phyloP scores from a whole-genome alignment of 92 coral and sea anemone species.

The Chrysogorgia sp. region DNA sequence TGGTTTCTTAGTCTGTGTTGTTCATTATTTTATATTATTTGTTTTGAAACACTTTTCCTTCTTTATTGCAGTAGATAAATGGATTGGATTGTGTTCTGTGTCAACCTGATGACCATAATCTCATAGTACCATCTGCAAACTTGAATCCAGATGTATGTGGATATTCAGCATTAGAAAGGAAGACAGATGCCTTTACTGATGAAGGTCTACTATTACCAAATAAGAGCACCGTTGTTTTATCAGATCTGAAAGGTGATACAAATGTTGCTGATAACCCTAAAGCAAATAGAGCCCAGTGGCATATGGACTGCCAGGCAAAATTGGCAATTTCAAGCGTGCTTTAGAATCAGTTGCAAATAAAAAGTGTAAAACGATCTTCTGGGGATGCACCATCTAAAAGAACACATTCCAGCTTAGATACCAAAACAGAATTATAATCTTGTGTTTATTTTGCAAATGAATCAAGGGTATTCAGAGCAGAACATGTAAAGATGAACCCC shows the following conservation, averaged over 20 bases:
- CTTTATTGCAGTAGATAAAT: conserved; percentile 21
- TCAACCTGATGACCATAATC: neutral
- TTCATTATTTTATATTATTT: neutral
- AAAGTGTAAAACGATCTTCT: conserved; percentile 5
- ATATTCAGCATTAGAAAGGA: conserved; percentile 10
- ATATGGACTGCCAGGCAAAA: conserved; percentile 29
- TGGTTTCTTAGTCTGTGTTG: too few relatives aligned
- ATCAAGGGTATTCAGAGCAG: conserved; percentile 23
- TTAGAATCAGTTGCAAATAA: conserved; percentile 26
- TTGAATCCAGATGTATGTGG: conserved; percentile 33
- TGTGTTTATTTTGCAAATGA: conserved; percentile 39
- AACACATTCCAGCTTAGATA: conserved; percentile 28
- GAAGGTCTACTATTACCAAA: conserved; percentile 36
- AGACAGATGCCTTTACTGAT: conserved; percentile 7
- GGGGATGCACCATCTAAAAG: conserved; percentile 12
- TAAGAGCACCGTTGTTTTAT: conserved; percentile 4
- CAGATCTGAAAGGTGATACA: conserved; percentile 22
- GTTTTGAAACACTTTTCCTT: too few relatives aligned
- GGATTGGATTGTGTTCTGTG: conserved; percentile 41
- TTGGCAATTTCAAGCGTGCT: conserved; percentile 34
- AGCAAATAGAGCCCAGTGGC: conserved; percentile 36
- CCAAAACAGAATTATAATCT: conserved; percentile 22
- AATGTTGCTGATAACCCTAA: conserved; percentile 35
- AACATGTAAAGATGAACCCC: conserved; percentile 30
- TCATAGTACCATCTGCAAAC: conserved; percentile 38